Base-by-base conservation (phyloP, 2,113 vertebrate species). In the Lagopus muta region DNA sequence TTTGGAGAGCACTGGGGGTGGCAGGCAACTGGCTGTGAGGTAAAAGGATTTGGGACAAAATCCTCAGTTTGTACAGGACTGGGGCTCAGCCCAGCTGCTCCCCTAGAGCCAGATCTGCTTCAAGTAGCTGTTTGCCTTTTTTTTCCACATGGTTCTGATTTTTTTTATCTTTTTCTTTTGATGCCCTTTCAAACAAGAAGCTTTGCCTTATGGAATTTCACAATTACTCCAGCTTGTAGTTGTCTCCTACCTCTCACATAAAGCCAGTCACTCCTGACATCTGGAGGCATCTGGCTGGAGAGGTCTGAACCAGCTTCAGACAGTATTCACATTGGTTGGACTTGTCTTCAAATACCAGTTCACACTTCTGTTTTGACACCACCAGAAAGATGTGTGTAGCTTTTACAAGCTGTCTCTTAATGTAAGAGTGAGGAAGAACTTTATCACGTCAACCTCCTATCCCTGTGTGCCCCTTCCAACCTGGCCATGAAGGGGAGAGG, bases 91-190 rank as follows among this genome's bases (percentile, higher is more conserved):
- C 43, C 74, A 22, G 7, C 57, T 71, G 25, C 19, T 96, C 25
- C 42, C 32, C 40, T 61, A 19, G 77, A 95, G 54, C 25, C 83
- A 65, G n/a, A 71, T 66, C 38, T 91, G 47, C 55, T 93, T 25
- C 64, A 91, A 77, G 42, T 24, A 77, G 7, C 65, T 43, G 13
- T 50, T 94, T 91, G 89, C 72, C 90, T 86, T 92, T 93, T 93
- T 57, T 65, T 96, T 95, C 62, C 64, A 66, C 14, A 0, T 62
- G 43, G 69, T 73, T 90, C 40, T 86, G 61, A 74, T 11, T 58
- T 43, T 43, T 83, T 76, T 86, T 48, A n/a, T 89, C 36, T 86
- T 72, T 91, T 81, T 61, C 43, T 81, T 96, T 96, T 96, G 92
- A 86, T 94, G 80, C 48, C 70, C 64, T 72, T 93, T 88, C 91